Conservation (phyloP, 2,113 vertebrate genomes). For the Leucopsar rothschildi region DNA sequence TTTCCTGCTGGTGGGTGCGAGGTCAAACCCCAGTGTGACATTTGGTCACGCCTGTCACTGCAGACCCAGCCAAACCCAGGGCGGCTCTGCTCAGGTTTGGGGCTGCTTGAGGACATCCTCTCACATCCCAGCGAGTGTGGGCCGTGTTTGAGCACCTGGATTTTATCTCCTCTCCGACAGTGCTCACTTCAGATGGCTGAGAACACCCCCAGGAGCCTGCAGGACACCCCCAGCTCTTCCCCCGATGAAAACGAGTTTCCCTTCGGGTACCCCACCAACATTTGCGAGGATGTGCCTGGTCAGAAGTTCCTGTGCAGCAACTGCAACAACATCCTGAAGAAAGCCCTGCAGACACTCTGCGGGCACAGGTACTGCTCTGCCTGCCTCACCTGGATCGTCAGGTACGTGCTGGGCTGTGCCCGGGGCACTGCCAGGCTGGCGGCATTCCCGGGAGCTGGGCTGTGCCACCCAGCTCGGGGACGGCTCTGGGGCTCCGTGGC, state of each 20-base stretch:
- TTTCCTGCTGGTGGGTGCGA: slow-evolving; percentile 65
- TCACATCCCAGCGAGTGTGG: background rate
- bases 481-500: background rate
- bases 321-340: slow-evolving; percentile 72
- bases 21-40: slow-evolving; percentile 57
- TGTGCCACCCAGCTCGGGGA: background rate
- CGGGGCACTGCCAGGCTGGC: background rate
- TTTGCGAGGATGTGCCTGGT: slow-evolving; percentile 67
- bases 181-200: slow-evolving; percentile 63
- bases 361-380: slow-evolving; percentile 73
- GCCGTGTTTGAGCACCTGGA: background rate
- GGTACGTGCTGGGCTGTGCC: slow-evolving; percentile 60
- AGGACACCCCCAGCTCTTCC: slow-evolving; percentile 10
- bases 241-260: slow-evolving; percentile 80
- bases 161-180: background rate
- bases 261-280: slow-evolving; percentile 72
- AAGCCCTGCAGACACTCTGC: slow-evolving; percentile 68
- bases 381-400: slow-evolving; percentile 75
- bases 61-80: background rate
- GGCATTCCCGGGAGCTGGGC: fast-evolving
- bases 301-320: slow-evolving; percentile 74
- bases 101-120: background rate
- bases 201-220: background rate
- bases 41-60: slow-evolving; percentile 14
- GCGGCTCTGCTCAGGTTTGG: background rate